A percentile compares a stretch with the other conserved stretches of the same genome.
phyloP scores from a whole-genome alignment of 1,140 invertebrate genomes.

The Calycopis cecrops region DNA sequence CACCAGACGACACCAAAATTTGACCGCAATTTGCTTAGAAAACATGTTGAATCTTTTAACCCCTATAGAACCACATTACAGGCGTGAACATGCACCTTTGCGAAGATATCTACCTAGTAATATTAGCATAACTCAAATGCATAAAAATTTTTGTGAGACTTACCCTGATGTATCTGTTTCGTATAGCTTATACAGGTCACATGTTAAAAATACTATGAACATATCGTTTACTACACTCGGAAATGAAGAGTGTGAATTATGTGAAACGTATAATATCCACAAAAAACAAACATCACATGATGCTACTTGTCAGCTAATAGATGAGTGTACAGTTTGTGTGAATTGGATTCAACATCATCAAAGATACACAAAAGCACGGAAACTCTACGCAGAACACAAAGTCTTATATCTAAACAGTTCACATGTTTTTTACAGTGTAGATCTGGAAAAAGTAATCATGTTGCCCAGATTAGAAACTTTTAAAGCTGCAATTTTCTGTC shows the following conservation, averaged over 20 bases:
- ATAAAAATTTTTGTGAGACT: slow-evolving; percentile 7
- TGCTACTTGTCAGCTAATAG: no score
- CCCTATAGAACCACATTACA: slow-evolving; percentile 6
- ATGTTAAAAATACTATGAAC: slow-evolving; percentile 12
- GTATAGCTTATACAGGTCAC: slow-evolving; percentile 6
- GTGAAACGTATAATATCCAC: not conserved
- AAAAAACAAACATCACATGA: no score
- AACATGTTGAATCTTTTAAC: slow-evolving; percentile 9
- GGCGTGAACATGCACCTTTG: slow-evolving; percentile 4
- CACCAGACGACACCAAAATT: slow-evolving; percentile 1
- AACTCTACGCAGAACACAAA: no score
- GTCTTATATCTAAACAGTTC: no score
- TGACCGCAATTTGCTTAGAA: slow-evolving; percentile 4
- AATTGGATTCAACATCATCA: no score
- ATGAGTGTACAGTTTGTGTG: no score
- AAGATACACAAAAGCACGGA: no score
- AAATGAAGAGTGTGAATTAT: slow-evolving; percentile 8
- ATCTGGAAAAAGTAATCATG: no score
- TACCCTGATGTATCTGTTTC: not conserved
- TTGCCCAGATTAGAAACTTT: no score
- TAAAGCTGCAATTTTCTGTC: no score
- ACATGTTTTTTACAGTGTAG: no score
- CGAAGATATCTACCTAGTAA: slow-evolving; percentile 14
- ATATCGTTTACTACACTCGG: slow-evolving; percentile 7
- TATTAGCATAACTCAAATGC: slow-evolving; percentile 6